Evolutionary conservation across 2,888 invertebrate species (phyloP), one percentile per base, ranked within the genome.

Genomic region (Cecidostiba fungosa): DNA sequence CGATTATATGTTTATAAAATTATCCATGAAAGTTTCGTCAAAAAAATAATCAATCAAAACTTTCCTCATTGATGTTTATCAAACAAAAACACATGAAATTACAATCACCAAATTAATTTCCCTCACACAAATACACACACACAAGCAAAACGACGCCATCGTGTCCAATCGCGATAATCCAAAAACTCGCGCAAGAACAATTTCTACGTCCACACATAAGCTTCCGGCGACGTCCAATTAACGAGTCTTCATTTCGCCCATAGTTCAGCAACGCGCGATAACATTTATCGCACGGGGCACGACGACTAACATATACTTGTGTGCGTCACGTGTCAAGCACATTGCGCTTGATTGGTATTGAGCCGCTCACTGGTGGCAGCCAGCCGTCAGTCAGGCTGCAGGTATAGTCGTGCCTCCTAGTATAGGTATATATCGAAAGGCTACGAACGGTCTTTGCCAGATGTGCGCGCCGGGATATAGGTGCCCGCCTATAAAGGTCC

Each of bases 291-390:
- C 59, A 23, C 23, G 23, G 4, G 5, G 14, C 4, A 10, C 4
- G n/a, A 19, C 50, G 3, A 50, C 50, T 5, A 26, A 66, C n/a
- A 0, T 29, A 66, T 23, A 12, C 16, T 12, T 12, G 29, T 23
- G 14, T 16, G 36, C 23, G n/a, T 8, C 72, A 72, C 72, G 72
- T 72, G 72, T 72, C 39, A 39, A 39, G 2, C 72, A 72, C 72
- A 39, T 72, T 72, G 39, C 39, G 36, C 72, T 72, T 36, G n/a
- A 72, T n/a, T 72, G 72, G 72, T 36, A 36, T 39, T 39, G 72
- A 36, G 39, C 23, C 16, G 72, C 72, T 36, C n/a, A n/a, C 36
- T 32, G 36, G 36, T 16, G 66, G 66, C 70, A 32, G 32, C 16
- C 70, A 36, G 2, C 26, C 66, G 66, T 66, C 66, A 72, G 39